A percentile compares a stretch with the other conserved stretches of the same genome.
Conservation (phyloP, 2,113 vertebrate genomes). For the Misgurnus mizolepis region DNA sequence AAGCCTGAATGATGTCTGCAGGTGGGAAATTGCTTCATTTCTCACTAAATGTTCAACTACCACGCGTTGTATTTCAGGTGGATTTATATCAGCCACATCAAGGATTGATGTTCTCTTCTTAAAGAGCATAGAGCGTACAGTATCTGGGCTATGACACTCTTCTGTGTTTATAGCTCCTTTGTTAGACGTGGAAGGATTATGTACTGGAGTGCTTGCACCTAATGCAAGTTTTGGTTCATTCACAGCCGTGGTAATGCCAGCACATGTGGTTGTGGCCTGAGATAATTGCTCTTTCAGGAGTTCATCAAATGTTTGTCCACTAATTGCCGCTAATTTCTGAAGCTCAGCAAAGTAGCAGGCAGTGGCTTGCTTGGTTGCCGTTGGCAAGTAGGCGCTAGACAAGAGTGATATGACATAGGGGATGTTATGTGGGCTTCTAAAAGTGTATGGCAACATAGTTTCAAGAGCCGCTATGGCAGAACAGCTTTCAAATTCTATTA, state of each 20-base stretch:
- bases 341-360: background rate
- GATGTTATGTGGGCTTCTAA: background rate
- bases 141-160: background rate
- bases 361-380: background rate
- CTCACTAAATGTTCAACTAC: background rate
- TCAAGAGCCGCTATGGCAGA: background rate
- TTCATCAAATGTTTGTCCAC: background rate
- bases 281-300: constrained; percentile 1
- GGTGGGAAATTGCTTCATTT: background rate
- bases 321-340: background rate
- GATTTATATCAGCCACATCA: background rate
- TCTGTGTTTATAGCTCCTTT: background rate
- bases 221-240: background rate
- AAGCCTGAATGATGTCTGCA: background rate
- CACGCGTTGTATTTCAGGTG: background rate
- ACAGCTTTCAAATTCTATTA: background rate
- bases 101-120: background rate
- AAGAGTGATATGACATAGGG: background rate
- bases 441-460: constrained; percentile 3
- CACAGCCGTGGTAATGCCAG: background rate
- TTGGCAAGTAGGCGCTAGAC: background rate
- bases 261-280: background rate
- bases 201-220: background rate
- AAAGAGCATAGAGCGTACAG: background rate
- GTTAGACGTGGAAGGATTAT: background rate